These are phyloP conservation scores for Phoeniculus purpureus DNA, from an alignment of 2,797 vertebrate species.

Conservation along the genomic window DNA sequence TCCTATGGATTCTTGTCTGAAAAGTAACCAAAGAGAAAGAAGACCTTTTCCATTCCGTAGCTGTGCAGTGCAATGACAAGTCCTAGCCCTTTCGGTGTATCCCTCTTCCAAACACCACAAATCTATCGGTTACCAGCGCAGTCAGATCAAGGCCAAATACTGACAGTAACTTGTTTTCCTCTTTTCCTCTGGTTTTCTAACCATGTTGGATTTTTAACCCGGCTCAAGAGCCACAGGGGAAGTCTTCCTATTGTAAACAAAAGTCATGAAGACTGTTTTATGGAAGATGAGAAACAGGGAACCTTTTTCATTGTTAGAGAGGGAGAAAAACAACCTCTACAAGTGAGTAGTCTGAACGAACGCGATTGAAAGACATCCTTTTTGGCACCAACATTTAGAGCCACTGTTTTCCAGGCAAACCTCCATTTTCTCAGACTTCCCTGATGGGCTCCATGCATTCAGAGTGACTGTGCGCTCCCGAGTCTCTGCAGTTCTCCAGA, in stretches of 20 bases:
- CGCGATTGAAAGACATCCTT: background rate
- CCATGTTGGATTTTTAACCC: background rate
- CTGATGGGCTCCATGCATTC: background rate
- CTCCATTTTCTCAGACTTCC: background rate
- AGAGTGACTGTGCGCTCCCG: background rate
- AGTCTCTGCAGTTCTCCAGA: background rate
- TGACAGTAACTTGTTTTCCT: background rate
- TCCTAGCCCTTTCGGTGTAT: background rate
- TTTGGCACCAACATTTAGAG: constrained; percentile 1
- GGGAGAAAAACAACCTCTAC: background rate
- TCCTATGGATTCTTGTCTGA: background rate
- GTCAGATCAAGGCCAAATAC: background rate
- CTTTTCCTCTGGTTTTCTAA: background rate
- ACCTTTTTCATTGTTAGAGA: background rate
- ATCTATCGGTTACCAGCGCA: background rate
- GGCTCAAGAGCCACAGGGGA: background rate
- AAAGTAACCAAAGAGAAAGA: constrained; percentile 3
- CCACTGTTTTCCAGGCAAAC: constrained; percentile 17
- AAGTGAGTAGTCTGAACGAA: background rate
- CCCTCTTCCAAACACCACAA: constrained; percentile 5
- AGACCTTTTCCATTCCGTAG: constrained; percentile 5
- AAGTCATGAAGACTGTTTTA: background rate
- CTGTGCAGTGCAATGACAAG: background rate
- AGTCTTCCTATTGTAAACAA: background rate
- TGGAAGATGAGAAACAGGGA: background rate